phyloP scores from a whole-genome alignment of 2,797 vertebrate genomes.

The Epinephelus coioides region DNA sequence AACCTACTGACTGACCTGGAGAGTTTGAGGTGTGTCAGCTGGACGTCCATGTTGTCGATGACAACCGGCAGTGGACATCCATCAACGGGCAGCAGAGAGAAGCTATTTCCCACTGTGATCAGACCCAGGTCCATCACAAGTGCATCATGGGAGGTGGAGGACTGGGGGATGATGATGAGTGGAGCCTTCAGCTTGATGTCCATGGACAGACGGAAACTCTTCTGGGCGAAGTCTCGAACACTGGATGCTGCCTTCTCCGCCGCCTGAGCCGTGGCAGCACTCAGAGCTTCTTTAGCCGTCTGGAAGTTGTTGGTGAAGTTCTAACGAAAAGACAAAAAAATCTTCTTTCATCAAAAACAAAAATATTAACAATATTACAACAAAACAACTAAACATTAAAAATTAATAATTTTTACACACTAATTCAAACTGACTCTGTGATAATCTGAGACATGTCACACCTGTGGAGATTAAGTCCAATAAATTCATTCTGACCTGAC shows the following conservation, averaged over 20 bases:
- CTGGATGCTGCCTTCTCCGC: slow-evolving; percentile 95
- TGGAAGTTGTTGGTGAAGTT: slow-evolving; percentile 83
- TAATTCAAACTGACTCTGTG: no score
- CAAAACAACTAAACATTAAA: no score
- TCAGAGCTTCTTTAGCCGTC: slow-evolving; percentile 90
- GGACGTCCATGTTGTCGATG: slow-evolving; percentile 91
- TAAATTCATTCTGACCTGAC: no score
- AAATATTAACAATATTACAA: not conserved
- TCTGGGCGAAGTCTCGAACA: slow-evolving; percentile 92
- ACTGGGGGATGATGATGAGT: slow-evolving; percentile 94
- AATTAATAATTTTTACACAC: no score
- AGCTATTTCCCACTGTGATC: slow-evolving; percentile 89
- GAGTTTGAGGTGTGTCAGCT: slow-evolving; percentile 92
- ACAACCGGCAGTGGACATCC: slow-evolving; percentile 88
- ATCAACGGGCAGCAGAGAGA: slow-evolving; percentile 74
- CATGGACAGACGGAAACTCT: slow-evolving; percentile 92
- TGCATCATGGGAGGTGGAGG: slow-evolving; percentile 89
- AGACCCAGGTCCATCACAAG: slow-evolving; percentile 94
- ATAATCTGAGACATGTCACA: no score
- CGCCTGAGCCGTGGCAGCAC: slow-evolving; percentile 92
- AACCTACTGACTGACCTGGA: slow-evolving; percentile 85
- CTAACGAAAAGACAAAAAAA: slow-evolving; percentile 31
- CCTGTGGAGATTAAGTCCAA: no score
- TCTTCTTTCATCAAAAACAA: no score
- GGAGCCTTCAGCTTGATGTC: slow-evolving; percentile 93